Conservation (phyloP, 2,888 invertebrate species). For the Tigriopus californicus region DNA sequence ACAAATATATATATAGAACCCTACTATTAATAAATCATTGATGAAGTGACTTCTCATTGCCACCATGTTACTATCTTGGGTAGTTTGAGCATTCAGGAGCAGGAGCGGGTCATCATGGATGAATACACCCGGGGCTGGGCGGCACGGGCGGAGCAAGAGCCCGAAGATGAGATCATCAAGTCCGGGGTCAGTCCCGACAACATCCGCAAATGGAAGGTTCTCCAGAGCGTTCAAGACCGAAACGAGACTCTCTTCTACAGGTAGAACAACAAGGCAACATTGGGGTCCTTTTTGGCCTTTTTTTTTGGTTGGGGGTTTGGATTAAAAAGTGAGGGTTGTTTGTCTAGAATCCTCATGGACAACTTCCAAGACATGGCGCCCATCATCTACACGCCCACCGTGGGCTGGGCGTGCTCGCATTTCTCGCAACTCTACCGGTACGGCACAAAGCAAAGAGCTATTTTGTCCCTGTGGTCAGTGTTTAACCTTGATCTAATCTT, state of each 20-base stretch:
- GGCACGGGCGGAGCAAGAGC: slow-evolving; percentile 3
- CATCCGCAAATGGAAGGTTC: slow-evolving; percentile 14
- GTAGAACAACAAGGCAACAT: too few relatives aligned
- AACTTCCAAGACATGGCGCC: slow-evolving; percentile 10
- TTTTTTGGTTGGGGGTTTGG: too few relatives aligned
- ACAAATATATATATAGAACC: too few relatives aligned
- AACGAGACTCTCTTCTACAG: slow-evolving; percentile 15
- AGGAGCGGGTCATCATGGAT: slow-evolving; percentile 7
- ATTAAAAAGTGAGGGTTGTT: too few relatives aligned
- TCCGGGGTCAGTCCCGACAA: slow-evolving; percentile 11
- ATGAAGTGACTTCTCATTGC: background rate
- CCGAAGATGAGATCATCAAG: slow-evolving; percentile 11
- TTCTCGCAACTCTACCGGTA: slow-evolving; percentile 11
- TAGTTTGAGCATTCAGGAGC: background rate
- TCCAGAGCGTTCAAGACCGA: slow-evolving; percentile 10
- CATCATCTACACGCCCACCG: slow-evolving; percentile 15
- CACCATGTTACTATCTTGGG: background rate
- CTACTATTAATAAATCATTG: too few relatives aligned
- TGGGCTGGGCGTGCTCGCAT: slow-evolving; percentile 15
- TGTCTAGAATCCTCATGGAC: background rate
- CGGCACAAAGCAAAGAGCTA: background rate
- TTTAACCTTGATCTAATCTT: background rate
- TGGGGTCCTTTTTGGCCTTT: too few relatives aligned
- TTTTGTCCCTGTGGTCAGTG: too few relatives aligned
- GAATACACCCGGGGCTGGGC: slow-evolving; percentile 12